Evolutionary conservation across 2,888 invertebrate species (phyloP).

Genomic region (Spilarctia lutea): DNA sequence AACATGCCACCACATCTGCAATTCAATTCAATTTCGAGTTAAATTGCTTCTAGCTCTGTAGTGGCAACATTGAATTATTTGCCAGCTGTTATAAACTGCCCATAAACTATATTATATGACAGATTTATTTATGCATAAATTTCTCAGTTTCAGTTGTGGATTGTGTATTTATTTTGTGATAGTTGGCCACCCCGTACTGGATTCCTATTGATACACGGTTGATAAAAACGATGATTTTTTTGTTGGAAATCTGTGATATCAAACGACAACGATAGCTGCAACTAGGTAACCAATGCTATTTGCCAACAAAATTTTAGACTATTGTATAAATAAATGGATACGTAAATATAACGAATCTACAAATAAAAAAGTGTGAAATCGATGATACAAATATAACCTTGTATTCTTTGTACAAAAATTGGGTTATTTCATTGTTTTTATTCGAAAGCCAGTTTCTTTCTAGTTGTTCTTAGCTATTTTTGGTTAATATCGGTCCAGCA

Average conservation of each 20-base stretch:
- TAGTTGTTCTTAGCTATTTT: too few relatives aligned
- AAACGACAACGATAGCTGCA: neutral
- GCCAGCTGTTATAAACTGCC: slow-evolving; percentile 73
- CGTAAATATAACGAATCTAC: too few relatives aligned
- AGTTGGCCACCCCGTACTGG: slow-evolving; percentile 26
- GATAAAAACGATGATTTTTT: neutral
- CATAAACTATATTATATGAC: slow-evolving; percentile 70
- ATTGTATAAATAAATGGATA: too few relatives aligned
- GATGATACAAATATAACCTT: too few relatives aligned
- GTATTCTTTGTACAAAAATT: too few relatives aligned
- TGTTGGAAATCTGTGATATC: neutral
- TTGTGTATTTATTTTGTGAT: slow-evolving; percentile 46
- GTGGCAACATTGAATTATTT: slow-evolving; percentile 70
- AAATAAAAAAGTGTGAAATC: too few relatives aligned
- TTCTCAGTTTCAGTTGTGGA: slow-evolving; percentile 37
- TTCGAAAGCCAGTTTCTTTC: too few relatives aligned
- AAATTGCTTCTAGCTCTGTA: slow-evolving; percentile 67
- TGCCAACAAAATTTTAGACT: neutral
- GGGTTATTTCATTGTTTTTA: too few relatives aligned
- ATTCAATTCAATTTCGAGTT: slow-evolving; percentile 72
- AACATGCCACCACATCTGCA: slow-evolving; percentile 67
- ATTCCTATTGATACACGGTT: slow-evolving; percentile 24
- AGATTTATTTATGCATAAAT: slow-evolving; percentile 71
- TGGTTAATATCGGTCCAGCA: too few relatives aligned
- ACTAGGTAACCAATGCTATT: neutral